A percentile compares a stretch with the other conserved stretches of the same genome.
Conservation (phyloP, 2,888 invertebrate genomes). For the Tiliacea aurago region DNA sequence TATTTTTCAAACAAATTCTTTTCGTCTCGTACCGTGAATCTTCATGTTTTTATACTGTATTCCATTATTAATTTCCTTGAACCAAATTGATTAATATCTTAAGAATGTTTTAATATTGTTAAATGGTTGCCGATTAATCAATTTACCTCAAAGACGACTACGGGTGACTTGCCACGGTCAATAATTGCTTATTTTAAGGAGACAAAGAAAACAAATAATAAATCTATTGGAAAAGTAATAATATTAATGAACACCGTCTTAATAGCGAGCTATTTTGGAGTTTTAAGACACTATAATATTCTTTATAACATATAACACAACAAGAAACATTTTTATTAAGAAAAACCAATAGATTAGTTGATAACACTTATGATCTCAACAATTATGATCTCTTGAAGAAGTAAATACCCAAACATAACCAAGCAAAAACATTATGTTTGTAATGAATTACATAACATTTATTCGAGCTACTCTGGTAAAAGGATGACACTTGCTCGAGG, state of each 20-base stretch:
- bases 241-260: constrained; percentile 14
- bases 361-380: background rate
- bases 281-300: constrained; percentile 13
- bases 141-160: constrained; percentile 23
- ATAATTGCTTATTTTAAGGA: constrained; percentile 14
- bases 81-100: constrained; percentile 24
- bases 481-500: background rate
- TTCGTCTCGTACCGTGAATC: constrained; percentile 1
- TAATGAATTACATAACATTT: background rate
- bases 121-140: constrained; percentile 24
- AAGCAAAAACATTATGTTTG: background rate
- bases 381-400: background rate
- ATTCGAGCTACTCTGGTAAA: background rate
- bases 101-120: constrained; percentile 21
- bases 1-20: constrained; percentile 32
- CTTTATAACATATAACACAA: background rate
- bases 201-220: constrained; percentile 14
- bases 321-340: background rate
- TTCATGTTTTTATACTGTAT: constrained; percentile 15
- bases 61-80: constrained; percentile 16
- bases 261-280: background rate
- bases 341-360: background rate
- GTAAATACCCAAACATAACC: no score
- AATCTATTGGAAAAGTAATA: constrained; percentile 1
- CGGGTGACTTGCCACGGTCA: constrained; percentile 8